Percentiles rank a stretch among this genome's conserved stretches.
Conservation (phyloP, 1,140 invertebrate species). For the Ctenoplectra terminalis region DNA sequence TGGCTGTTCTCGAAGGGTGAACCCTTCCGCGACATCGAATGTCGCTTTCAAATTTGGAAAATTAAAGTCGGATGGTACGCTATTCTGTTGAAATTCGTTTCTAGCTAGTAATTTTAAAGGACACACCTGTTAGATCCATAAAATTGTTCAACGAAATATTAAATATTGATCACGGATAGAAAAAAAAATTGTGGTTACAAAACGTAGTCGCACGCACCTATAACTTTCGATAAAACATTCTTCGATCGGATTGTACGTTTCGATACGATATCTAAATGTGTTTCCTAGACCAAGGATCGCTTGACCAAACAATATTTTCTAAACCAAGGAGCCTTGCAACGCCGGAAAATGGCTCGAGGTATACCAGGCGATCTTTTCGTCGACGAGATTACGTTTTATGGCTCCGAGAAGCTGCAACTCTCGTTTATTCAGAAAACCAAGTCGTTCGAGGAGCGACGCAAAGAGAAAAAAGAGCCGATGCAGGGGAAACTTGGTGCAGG, state of each 20-base stretch:
- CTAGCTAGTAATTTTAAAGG: background rate
- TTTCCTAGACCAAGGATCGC: background rate
- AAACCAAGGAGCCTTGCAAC: background rate
- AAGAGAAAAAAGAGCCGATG: background rate
- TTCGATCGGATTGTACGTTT: too few species aligned
- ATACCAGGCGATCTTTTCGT: background rate
- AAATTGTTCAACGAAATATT: background rate
- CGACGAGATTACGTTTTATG: background rate
- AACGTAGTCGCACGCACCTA: too few species aligned
- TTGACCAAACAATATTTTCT: background rate
- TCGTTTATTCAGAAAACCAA: background rate
- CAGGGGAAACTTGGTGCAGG: background rate
- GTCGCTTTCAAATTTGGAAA: background rate
- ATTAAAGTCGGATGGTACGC: background rate
- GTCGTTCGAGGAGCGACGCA: too few species aligned
- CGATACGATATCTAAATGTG: too few species aligned
- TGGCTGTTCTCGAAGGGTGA: background rate
- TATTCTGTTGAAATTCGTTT: background rate
- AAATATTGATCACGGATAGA: background rate
- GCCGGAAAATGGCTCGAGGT: background rate
- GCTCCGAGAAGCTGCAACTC: background rate
- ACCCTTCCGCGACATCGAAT: background rate
- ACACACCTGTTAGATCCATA: background rate
- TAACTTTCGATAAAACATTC: too few species aligned
- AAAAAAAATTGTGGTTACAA: background rate